Conservation (phyloP, 2,797 vertebrate genomes). For the Eleutherodactylus coqui region DNA sequence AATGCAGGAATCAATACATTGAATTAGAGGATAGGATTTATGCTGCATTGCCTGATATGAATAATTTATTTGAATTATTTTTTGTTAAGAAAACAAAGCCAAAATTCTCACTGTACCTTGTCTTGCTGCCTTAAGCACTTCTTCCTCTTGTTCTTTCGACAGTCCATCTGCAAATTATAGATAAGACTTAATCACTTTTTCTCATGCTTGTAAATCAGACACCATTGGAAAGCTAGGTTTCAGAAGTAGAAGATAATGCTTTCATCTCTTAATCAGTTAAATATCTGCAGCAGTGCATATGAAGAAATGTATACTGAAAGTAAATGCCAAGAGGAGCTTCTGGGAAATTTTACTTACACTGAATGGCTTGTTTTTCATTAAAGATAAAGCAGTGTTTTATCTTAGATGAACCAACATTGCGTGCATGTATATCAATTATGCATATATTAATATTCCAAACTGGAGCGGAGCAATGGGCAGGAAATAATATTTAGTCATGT, state of each 20-base stretch:
- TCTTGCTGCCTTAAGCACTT: slow-evolving; percentile 70
- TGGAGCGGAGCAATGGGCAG: background rate
- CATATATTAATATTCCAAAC: background rate
- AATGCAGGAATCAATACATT: slow-evolving; percentile 15
- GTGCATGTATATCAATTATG: background rate
- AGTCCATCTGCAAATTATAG: slow-evolving; percentile 72
- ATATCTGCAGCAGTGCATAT: background rate
- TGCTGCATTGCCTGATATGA: background rate
- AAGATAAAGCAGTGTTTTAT: background rate
- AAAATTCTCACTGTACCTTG: slow-evolving; percentile 74
- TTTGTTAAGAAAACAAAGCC: slow-evolving; percentile 35
- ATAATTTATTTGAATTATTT: slow-evolving; percentile 9
- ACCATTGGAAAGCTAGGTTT: background rate
- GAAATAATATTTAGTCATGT: too few species aligned
- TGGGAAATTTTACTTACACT: background rate
- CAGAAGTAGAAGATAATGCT: slow-evolving; percentile 24
- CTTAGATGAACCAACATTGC: background rate
- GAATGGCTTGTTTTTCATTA: background rate
- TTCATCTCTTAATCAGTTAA: slow-evolving; percentile 12
- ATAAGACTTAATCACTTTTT: slow-evolving; percentile 64
- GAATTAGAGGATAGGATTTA: slow-evolving; percentile 3
- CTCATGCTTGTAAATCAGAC: background rate
- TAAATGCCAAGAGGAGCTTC: background rate
- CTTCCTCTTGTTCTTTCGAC: slow-evolving; percentile 75
- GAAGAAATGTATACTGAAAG: background rate